Evolutionary conservation across 2,888 invertebrate genomes (phyloP).

Genomic region (Melolontha melolontha): DNA sequence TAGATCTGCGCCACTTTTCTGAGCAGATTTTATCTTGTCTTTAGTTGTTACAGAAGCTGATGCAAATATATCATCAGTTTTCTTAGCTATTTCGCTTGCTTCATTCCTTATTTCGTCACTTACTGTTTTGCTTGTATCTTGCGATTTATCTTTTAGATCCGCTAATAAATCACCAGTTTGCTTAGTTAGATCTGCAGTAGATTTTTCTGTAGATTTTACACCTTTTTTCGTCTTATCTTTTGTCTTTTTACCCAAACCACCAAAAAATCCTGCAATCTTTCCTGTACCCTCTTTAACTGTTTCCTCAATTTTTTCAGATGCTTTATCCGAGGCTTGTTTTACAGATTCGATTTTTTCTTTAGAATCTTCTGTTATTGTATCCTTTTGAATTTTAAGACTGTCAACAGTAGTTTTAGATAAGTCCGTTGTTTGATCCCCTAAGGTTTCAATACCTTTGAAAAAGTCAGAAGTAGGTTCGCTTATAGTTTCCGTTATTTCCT

Average conservation of each 20-base stretch:
- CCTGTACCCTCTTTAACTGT: constrained; percentile 7
- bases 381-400: neutral
- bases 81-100: constrained; percentile 9
- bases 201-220: constrained; percentile 31
- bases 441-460: constrained; percentile 43
- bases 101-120: constrained; percentile 5
- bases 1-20: neutral
- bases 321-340: constrained; percentile 14
- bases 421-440: constrained; percentile 11
- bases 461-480: constrained; percentile 20
- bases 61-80: no score
- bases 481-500: constrained; percentile 10
- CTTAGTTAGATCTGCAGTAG: constrained; percentile 12
- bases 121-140: constrained; percentile 44
- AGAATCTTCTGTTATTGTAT: constrained; percentile 6
- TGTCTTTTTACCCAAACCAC: constrained; percentile 25
- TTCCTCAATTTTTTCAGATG: constrained; percentile 28
- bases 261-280: constrained; percentile 15
- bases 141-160: constrained; percentile 29
- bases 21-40: constrained; percentile 35
- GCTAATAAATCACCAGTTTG: constrained; percentile 20
- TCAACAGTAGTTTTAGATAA: neutral
- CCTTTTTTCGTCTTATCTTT: constrained; percentile 38
- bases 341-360: constrained; percentile 43
- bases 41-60: constrained; percentile 23